A percentile compares a stretch with the other conserved stretches of the same genome.
These are phyloP conservation scores for Tubulanus polymorphus DNA, from an alignment of 2,888 invertebrate genomes.

Conservation along the genomic window DNA sequence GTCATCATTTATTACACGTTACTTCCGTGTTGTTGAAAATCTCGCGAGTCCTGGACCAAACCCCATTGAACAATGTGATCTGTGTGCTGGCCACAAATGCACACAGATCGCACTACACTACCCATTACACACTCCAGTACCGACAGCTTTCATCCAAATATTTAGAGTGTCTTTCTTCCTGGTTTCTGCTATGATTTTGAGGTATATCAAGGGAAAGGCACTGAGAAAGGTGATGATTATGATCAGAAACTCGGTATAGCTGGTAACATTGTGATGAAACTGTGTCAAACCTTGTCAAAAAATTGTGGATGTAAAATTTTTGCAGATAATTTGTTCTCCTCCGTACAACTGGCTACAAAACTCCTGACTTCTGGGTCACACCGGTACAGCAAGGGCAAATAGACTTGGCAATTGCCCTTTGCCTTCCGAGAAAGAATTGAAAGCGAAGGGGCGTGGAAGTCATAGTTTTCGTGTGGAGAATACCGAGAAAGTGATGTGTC, in stretches of 20 bases:
- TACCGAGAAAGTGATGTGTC: neutral
- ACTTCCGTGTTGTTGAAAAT: too few relatives aligned
- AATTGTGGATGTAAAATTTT: slow-evolving; percentile 13
- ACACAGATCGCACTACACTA: too few relatives aligned
- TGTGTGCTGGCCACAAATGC: too few relatives aligned
- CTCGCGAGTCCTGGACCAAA: too few relatives aligned
- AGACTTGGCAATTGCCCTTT: neutral
- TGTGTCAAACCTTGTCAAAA: slow-evolving; percentile 3
- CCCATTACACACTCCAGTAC: too few relatives aligned
- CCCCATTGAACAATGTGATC: too few relatives aligned
- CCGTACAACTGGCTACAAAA: slow-evolving; percentile 6
- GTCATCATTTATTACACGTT: too few relatives aligned
- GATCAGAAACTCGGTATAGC: slow-evolving; percentile 8
- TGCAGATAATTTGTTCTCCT: slow-evolving; percentile 15
- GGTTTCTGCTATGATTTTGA: slow-evolving; percentile 14
- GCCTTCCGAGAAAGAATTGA: neutral
- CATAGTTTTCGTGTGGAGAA: neutral
- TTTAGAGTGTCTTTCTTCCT: too few relatives aligned
- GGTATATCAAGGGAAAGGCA: slow-evolving; percentile 14
- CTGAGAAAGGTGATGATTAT: neutral
- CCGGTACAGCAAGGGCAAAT: slow-evolving; percentile 14
- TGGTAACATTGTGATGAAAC: slow-evolving; percentile 13
- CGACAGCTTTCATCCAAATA: too few relatives aligned
- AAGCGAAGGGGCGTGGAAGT: slow-evolving; percentile 2
- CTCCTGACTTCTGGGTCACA: slow-evolving; percentile 11